Percentiles rank a stretch among this genome's conserved stretches.
Conservation (phyloP, 2,888 invertebrate genomes). For the Cryptocephalus moraei region DNA sequence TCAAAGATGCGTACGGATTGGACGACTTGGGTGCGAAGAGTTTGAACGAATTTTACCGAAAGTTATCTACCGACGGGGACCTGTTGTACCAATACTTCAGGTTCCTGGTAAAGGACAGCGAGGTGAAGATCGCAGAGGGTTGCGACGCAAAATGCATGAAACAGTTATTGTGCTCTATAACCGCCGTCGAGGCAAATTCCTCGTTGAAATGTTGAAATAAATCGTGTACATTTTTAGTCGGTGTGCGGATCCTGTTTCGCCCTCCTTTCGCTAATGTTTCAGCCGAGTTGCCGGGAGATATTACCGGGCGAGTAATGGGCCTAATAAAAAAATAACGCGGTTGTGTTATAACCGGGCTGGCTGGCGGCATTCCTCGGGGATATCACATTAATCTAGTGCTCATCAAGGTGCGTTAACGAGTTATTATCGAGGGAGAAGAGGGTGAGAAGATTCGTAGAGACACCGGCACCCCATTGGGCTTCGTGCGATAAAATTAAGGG, state of each 20-base stretch:
- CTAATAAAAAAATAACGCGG: too few species aligned
- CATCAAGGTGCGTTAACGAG: slow-evolving; percentile 12
- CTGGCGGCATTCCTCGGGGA: slow-evolving; percentile 7
- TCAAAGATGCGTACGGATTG: slow-evolving; percentile 54
- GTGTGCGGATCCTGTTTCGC: too few species aligned
- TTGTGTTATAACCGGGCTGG: slow-evolving; percentile 1
- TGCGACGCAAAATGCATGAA: slow-evolving; percentile 21
- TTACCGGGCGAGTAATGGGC: too few species aligned
- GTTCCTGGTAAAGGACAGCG: slow-evolving; percentile 19
- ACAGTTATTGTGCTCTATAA: slow-evolving; percentile 16
- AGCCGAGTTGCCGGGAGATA: too few species aligned
- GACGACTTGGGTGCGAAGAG: slow-evolving; percentile 50
- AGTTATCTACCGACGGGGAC: slow-evolving; percentile 45
- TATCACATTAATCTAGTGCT: slow-evolving; percentile 9
- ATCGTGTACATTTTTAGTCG: too few species aligned
- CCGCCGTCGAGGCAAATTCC: slow-evolving; percentile 7
- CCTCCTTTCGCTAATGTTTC: too few species aligned
- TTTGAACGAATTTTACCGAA: slow-evolving; percentile 48
- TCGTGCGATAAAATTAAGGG: too few species aligned
- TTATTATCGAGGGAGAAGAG: neutral
- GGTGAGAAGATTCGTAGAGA: too few species aligned
- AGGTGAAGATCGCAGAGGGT: slow-evolving; percentile 11
- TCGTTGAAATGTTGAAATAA: too few species aligned
- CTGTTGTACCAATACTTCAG: slow-evolving; percentile 35
- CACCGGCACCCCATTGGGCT: too few species aligned